Base-by-base conservation (phyloP, 2,797 vertebrate species). In the Anguilla marmorata region DNA sequence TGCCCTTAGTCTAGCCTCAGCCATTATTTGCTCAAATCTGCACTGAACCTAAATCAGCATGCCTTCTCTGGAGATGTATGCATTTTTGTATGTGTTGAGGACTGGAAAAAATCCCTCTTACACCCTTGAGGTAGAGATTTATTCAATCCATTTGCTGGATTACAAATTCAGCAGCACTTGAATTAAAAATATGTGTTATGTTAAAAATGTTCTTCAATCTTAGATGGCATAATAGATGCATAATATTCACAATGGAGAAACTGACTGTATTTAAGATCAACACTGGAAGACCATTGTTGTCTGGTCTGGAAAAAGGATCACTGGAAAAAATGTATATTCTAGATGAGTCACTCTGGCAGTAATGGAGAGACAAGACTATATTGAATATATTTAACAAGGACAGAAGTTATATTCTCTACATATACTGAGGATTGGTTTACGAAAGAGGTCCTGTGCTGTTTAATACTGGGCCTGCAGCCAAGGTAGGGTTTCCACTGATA, bases 391-490 rank as follows among this genome's bases (percentile, higher is more conserved):
- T 50, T 82, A n/a, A 82, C 19, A 21, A 11, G 41, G 79, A 82
- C 19, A 82, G 79, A 33, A 21, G 79, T 9, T 24, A 50, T 45
- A 3, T 50, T 50, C 48, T 82, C n/a, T 50, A 45, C 74, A 19
- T 79, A 82, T 82, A 50, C 0, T 41, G 79, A 82, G 19, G 45
- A 45, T 9, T 16, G 9, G 41, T n/a, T 48, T 41, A 48, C 19
- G 79, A 76, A 41, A 76, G 33, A 76, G 27, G 50, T 79, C 72
- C 50, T 87, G 83, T 86, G 82, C n/a, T 45, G 14, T 90, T 89
- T 30, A 79, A 85, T 66, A 41, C 1, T 33, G 83, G 33, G 63
- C 86, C 86, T 80, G 87, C 84, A 86, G 88, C 88, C 89, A 88
- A 88, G 76, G 85, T 16, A 58, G 16, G 52, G 82, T 86, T 88